These are phyloP conservation scores for Busseola fusca DNA, from an alignment of 2,888 invertebrate genomes.

Conservation along the genomic window DNA sequence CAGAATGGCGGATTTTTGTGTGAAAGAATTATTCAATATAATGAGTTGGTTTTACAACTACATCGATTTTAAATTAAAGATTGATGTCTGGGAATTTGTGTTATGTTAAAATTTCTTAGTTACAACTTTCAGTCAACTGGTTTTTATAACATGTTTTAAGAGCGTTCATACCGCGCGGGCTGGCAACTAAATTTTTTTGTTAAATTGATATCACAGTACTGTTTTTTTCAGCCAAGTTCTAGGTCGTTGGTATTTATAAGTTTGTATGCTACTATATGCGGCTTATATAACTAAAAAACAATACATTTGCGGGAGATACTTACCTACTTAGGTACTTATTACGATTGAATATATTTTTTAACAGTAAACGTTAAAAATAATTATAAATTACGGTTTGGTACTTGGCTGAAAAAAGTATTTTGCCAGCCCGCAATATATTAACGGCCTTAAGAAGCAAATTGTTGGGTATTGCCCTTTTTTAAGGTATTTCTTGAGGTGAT, in stretches of 20 bases:
- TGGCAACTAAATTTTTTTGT: background rate
- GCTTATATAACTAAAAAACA: too few relatives aligned
- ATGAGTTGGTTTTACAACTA: conserved; percentile 38
- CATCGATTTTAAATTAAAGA: conserved; percentile 17
- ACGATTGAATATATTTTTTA: too few relatives aligned
- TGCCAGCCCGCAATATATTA: too few relatives aligned
- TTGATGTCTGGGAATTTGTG: conserved; percentile 5
- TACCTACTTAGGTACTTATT: too few relatives aligned
- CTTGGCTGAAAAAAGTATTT: too few relatives aligned
- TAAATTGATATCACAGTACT: background rate
- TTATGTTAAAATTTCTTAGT: background rate
- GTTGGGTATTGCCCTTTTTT: background rate
- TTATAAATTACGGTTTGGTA: too few relatives aligned
- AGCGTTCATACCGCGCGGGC: background rate
- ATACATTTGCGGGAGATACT: too few relatives aligned
- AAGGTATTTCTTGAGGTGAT: background rate
- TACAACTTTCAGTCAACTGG: background rate
- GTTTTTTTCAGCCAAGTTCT: background rate
- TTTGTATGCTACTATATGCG: too few relatives aligned
- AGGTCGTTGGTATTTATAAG: background rate
- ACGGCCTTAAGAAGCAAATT: background rate
- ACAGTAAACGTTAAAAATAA: too few relatives aligned
- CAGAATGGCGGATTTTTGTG: conserved; percentile 24
- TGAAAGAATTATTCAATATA: conserved; percentile 34
- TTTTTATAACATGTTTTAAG: background rate